A percentile compares a stretch with the other conserved stretches of the same genome.
phyloP scores from a whole-genome alignment of 2,113 vertebrate species.

The Psophia crepitans region DNA sequence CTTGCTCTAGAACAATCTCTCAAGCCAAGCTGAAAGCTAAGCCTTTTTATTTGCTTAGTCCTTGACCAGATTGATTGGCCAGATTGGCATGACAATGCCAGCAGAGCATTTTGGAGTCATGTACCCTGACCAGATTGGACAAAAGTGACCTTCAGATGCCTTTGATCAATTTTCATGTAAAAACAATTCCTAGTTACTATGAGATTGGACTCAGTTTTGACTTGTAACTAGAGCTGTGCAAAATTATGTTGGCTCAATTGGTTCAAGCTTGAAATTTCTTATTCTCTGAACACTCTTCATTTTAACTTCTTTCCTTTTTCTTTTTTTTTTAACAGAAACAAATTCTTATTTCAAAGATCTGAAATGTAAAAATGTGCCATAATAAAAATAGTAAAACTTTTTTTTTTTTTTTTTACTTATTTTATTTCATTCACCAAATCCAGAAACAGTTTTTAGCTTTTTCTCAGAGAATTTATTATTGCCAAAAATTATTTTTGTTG shows the following conservation, averaged over 20 bases:
- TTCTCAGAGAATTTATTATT: neutral
- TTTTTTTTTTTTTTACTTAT: neutral
- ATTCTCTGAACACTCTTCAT: neutral
- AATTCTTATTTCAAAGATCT: neutral
- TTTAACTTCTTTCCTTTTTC: neutral
- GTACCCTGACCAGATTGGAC: neutral
- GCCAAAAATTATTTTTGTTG: neutral
- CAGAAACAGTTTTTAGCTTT: neutral
- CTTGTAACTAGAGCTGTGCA: neutral
- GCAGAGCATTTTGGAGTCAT: constrained; percentile 1
- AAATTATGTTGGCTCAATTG: neutral
- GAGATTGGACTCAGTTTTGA: constrained; percentile 38
- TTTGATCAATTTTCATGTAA: constrained; percentile 45
- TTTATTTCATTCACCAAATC: neutral
- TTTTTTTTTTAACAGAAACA: neutral
- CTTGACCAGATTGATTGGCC: constrained; percentile 53
- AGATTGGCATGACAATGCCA: constrained; percentile 55
- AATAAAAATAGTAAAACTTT: neutral
- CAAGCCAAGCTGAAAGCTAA: constrained; percentile 50
- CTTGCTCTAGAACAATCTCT: constrained; percentile 36
- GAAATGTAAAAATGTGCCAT: neutral
- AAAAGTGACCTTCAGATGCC: constrained; percentile 4
- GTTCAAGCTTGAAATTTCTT: neutral
- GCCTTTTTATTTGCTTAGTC: constrained; percentile 41
- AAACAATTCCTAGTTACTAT: constrained; percentile 57